Percentiles rank a stretch among this genome's conserved stretches.
These are phyloP conservation scores for Cricetomys ansorgei DNA, from an alignment of 2,113 vertebrate species.

Conservation along the genomic window DNA sequence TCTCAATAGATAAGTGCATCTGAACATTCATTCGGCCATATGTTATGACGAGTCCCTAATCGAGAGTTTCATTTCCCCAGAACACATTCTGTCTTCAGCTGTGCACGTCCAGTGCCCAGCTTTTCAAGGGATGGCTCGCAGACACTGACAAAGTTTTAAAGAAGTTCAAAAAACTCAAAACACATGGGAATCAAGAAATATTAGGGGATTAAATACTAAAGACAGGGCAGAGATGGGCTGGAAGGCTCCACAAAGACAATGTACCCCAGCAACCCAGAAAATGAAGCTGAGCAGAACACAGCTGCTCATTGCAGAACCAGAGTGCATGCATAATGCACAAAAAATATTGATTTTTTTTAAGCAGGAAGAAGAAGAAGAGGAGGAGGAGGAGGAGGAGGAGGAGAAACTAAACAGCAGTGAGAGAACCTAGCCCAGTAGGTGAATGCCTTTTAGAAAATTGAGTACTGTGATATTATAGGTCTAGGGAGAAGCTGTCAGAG, in stretches of 20 bases:
- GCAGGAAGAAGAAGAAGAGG: neutral
- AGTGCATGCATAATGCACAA: neutral
- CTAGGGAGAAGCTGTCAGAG: neutral
- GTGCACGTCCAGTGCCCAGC: neutral
- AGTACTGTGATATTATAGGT: no score
- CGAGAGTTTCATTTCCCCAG: constrained; percentile 55
- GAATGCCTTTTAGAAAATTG: neutral
- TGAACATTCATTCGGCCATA: constrained; percentile 66
- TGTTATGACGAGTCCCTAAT: constrained; percentile 59
- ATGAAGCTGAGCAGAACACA: neutral
- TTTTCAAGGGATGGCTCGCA: constrained; percentile 31
- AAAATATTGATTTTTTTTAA: neutral
- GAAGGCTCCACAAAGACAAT: neutral
- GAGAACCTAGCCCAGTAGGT: neutral
- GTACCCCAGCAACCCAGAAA: neutral
- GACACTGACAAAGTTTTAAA: constrained; percentile 3
- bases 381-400: no score
- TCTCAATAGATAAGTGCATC: constrained; percentile 50
- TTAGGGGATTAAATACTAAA: neutral
- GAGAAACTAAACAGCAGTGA: neutral
- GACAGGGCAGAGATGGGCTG: neutral
- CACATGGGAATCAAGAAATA: neutral
- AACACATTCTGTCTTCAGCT: constrained; percentile 60
- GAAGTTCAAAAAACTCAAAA: neutral
- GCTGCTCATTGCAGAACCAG: neutral